Evolutionary conservation across 2,888 invertebrate species (phyloP).

Genomic region (Mactromeris polynyma): DNA sequence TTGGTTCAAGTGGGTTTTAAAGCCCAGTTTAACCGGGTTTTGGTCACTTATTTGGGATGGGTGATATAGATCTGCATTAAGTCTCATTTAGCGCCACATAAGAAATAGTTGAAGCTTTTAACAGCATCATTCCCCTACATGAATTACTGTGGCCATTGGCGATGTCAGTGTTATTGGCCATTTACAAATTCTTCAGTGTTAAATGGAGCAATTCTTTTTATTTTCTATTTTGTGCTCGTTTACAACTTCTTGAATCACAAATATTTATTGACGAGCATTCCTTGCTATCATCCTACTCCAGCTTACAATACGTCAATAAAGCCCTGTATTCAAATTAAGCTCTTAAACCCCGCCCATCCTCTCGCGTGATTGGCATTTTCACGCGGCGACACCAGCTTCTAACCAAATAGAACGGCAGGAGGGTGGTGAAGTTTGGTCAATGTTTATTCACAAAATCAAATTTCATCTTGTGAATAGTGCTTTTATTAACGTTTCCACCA

Average conservation of each 20-base stretch:
- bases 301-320: constrained; percentile 54
- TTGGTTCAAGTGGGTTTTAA: too few species aligned
- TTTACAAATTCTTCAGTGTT: constrained; percentile 47
- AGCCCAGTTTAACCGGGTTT: too few species aligned
- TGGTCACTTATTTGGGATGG: too few species aligned
- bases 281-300: constrained; percentile 21
- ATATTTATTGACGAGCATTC: constrained; percentile 53
- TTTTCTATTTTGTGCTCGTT: constrained; percentile 46
- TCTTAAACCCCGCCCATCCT: constrained; percentile 37
- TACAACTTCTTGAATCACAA: constrained; percentile 43
- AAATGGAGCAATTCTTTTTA: constrained; percentile 52
- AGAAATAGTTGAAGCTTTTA: neutral
- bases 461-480: constrained; percentile 61
- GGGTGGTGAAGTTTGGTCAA: constrained; percentile 70
- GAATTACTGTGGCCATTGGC: neutral
- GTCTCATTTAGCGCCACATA: too few species aligned
- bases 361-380: constrained; percentile 52
- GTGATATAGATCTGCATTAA: too few species aligned
- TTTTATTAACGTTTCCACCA: constrained; percentile 57
- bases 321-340: constrained; percentile 42
- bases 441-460: constrained; percentile 77
- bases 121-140: too few species aligned
- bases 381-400: constrained; percentile 46
- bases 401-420: constrained; percentile 69
- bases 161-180: constrained; percentile 36